phyloP scores from a whole-genome alignment of 1,140 invertebrate genomes.

The Papilio xuthus region DNA sequence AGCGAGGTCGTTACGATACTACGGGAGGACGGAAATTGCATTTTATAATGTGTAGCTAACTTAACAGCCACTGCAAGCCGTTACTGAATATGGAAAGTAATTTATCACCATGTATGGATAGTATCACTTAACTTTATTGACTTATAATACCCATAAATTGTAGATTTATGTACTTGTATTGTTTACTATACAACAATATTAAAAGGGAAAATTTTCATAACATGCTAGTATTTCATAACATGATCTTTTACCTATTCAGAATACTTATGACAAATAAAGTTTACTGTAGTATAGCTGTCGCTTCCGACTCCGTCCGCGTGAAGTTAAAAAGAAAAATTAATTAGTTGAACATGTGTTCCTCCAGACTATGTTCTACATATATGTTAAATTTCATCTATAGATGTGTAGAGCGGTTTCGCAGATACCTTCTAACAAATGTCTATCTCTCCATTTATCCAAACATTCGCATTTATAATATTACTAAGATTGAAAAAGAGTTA shows the following conservation, averaged over 20 bases:
- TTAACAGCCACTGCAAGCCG: slow-evolving; percentile 36
- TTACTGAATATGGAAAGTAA: slow-evolving; percentile 30
- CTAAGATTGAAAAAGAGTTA: background rate
- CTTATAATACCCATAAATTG: slow-evolving; percentile 3
- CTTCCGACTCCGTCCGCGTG: too few relatives aligned
- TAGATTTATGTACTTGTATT: slow-evolving; percentile 8
- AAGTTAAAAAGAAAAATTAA: too few relatives aligned
- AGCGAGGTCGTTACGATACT: slow-evolving; percentile 27
- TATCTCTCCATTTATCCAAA: too few relatives aligned
- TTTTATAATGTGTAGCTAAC: slow-evolving; percentile 38
- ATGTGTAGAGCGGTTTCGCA: too few relatives aligned
- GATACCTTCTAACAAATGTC: too few relatives aligned
- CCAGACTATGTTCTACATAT: too few relatives aligned
- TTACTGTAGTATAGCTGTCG: too few relatives aligned
- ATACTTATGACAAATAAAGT: too few relatives aligned
- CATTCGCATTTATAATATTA: too few relatives aligned
- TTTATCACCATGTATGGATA: slow-evolving; percentile 10
- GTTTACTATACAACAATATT: background rate
- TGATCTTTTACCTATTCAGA: background rate
- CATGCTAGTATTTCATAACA: background rate
- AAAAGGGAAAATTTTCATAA: background rate
- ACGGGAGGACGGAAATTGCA: slow-evolving; percentile 37
- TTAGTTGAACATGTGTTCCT: too few relatives aligned
- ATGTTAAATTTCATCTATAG: too few relatives aligned
- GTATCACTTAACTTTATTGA: slow-evolving; percentile 29